Evolutionary conservation across 2,113 vertebrate species (phyloP), one percentile per base, ranked within the genome.

Genomic region (Aramus guarauna): DNA sequence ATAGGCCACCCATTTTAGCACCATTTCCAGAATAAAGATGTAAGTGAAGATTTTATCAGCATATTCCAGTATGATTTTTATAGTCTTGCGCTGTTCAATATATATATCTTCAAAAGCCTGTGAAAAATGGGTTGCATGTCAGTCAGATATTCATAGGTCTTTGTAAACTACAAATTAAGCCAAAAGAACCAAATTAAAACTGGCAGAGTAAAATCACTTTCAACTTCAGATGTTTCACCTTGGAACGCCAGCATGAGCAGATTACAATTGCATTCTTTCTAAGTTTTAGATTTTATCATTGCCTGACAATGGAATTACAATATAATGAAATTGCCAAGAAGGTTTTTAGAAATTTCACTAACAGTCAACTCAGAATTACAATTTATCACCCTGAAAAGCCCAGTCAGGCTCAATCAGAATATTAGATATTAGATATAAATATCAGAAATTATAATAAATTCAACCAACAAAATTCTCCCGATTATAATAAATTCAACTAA

Each of bases 21-120:
- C 96, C 99, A 99, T 99, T 98, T 99, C 99, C 95, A 99, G 97
- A 93, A 99, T 99, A 95, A 99, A 99, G 92, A 99, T 88, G 4
- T 99, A 99, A 62, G 99, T 99, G 95, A 99, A 99, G 89, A 99
- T 98, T 98, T 99, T 99, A 97, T 99, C 99, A 41, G 99, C 98
- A 94, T 99, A 99, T 16, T 99, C 99, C 97, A 99, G 91, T 6
- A 99, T 68, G 13, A n/a, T 96, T 98, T 98, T 99, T 93, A 99
- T 92, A 50, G 85, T 99, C 96, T 98, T 99, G 94, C 75, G 98
- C 78, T 97, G 94, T 66, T 99, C 99, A 95, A 99, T 99, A 91
- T 99, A 97, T 96, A 99, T 97, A 90, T 99, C 99, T 98, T 99
- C 99, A 98, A 99, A 99, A 47, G 99, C 99, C 99, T 99, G 82